phyloP scores from a whole-genome alignment of 2,797 vertebrate genomes.

The Schizothorax lantsangensis region DNA sequence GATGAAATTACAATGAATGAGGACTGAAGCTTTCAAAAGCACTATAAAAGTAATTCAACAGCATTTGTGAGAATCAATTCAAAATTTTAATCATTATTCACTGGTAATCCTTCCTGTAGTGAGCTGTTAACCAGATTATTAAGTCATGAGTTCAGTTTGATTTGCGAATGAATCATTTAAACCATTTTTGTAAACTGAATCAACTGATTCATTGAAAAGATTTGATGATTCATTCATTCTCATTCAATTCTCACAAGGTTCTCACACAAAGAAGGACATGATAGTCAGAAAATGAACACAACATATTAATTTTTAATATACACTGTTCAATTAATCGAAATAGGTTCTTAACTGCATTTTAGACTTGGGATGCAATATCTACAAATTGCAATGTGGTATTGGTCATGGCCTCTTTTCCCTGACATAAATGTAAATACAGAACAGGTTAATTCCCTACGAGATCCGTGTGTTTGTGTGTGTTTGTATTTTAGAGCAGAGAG shows the following conservation, averaged over 20 bases:
- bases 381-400: background rate
- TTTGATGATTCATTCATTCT: background rate
- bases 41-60: background rate
- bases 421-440: slow-evolving; percentile 44
- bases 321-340: background rate
- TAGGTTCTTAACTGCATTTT: background rate
- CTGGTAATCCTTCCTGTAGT: too few relatives aligned
- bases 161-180: background rate
- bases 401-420: slow-evolving; percentile 29
- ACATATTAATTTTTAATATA: background rate
- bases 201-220: background rate
- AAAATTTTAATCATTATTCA: background rate
- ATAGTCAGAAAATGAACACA: background rate
- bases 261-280: background rate
- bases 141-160: background rate
- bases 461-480: slow-evolving; percentile 49
- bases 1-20: background rate
- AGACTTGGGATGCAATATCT: background rate
- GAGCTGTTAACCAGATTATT: background rate
- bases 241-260: background rate
- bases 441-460: slow-evolving; percentile 53
- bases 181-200: background rate
- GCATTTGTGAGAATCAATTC: background rate
- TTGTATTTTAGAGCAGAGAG: slow-evolving; percentile 63
- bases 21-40: background rate